Evolutionary conservation across 1,140 invertebrate genomes (phyloP), one percentile per base, ranked within the genome.

Genomic region (Sesamia nonagrioides): DNA sequence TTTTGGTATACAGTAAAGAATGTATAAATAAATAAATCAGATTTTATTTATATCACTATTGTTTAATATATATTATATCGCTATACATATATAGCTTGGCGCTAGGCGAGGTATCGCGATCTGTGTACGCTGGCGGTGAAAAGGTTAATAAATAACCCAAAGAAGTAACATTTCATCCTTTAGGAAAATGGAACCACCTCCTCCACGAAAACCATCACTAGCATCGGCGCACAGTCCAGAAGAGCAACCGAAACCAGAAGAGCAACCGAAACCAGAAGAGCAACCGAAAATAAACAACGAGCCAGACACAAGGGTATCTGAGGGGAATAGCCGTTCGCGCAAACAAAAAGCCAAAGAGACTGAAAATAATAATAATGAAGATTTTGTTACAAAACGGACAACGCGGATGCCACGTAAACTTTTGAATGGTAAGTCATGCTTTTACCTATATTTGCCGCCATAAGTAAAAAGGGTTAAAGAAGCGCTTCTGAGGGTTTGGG

Each of bases 391-490:
- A 15, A 69, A 69, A 33, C 45, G 66, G 33, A 42, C 48, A 9
- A 7, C 13, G 3, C 35, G 21, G 21, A 33, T 42, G 6, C 66
- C 66, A 15, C 18, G 66, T 6, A 50, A 50, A 50, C 2, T 69
- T 33, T 33, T 69, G 15, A 69, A 69, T 69, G 66, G 66, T 69
- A 50, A 69, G 61, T 11, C 45, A n/a, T 50, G 45, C 8, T n/a
- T 50, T 50, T 50, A 50, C 13, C 45, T 50, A n/a, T n/a, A n/a
- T 50, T 13, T n/a, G 2, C 3, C 27, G 27, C 3, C 27, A 3
- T 27, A 27, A 27, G 1, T 27, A 27, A 27, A 27, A 27, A n/a
- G n/a, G n/a, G n/a, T n/a, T n/a, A n/a, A n/a, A 27, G 27, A 27
- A 27, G 27, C 27, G 27, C 27, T 1, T 27, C 27, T 27, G 27